Evolutionary conservation across 2,888 invertebrate species (phyloP).

Genomic region (Epirrhoe alternata): DNA sequence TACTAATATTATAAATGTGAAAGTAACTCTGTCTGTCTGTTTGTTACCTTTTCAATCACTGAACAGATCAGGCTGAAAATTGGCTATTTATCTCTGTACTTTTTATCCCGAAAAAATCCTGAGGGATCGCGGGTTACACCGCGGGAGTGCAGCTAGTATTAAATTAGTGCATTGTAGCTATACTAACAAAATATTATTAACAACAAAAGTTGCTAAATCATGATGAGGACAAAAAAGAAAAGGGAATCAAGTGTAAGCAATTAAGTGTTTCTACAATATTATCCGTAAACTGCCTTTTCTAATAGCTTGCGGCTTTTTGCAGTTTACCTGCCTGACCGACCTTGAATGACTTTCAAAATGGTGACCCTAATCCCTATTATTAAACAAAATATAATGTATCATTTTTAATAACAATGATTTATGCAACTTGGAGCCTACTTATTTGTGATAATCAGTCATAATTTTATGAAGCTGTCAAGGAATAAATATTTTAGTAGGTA

Average conservation of each 20-base stretch:
- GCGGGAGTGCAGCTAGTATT: too few species aligned
- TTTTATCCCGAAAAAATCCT: too few species aligned
- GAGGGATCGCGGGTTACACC: too few species aligned
- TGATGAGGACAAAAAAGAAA: conserved; percentile 14
- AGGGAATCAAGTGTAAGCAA: conserved; percentile 22
- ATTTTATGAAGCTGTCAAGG: conserved; percentile 7
- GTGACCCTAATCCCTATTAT: conserved; percentile 34
- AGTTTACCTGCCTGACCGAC: conserved; percentile 35
- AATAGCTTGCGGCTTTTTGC: conserved; percentile 23
- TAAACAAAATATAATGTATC: conserved; percentile 36
- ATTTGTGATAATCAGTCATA: conserved; percentile 12
- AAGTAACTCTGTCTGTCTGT: too few species aligned
- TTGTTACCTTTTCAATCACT: too few species aligned
- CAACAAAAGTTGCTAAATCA: conserved; percentile 21
- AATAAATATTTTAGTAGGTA: not conserved
- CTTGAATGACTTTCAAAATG: conserved; percentile 28
- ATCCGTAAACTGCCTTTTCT: not conserved
- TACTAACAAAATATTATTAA: conserved; percentile 1
- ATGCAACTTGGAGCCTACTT: conserved; percentile 9
- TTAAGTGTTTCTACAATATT: conserved; percentile 24
- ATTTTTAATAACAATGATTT: conserved; percentile 38
- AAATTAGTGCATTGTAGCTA: too few species aligned
- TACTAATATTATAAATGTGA: too few species aligned
- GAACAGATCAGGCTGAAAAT: too few species aligned
- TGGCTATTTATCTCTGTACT: too few species aligned